phyloP scores from a whole-genome alignment of 2,888 invertebrate species.

The Lampropteryx suffumata region DNA sequence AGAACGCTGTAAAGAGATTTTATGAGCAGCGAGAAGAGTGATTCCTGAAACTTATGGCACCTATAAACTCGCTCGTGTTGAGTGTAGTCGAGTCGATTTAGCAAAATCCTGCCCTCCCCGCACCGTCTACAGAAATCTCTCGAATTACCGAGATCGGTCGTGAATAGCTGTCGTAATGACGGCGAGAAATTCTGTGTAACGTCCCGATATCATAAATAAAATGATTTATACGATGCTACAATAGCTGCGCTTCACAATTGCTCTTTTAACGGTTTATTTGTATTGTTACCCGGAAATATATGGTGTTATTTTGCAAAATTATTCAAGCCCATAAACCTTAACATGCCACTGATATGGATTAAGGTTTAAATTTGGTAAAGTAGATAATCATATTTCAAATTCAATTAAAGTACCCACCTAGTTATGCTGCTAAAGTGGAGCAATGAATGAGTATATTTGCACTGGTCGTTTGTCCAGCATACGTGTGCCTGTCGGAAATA shows the following conservation, averaged over 20 bases:
- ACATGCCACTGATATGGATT: constrained; percentile 15
- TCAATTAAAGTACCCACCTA: not conserved
- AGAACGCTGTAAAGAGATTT: constrained; percentile 62
- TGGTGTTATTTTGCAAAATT: constrained; percentile 23
- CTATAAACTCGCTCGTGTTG: constrained; percentile 70
- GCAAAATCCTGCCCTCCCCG: constrained; percentile 59
- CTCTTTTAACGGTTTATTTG: constrained; percentile 28
- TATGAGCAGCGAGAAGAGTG: constrained; percentile 65
- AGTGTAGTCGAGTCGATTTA: constrained; percentile 62
- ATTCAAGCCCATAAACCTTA: constrained; percentile 21
- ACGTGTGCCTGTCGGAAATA: too few relatives aligned
- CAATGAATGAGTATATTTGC: too few relatives aligned
- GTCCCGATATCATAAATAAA: constrained; percentile 57
- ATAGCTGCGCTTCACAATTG: constrained; percentile 38
- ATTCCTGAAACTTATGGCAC: constrained; percentile 71
- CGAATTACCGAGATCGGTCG: constrained; percentile 70
- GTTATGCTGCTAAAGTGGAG: not conserved
- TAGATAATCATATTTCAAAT: not conserved
- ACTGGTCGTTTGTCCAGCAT: too few relatives aligned
- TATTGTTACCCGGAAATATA: constrained; percentile 27
- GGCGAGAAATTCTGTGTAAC: constrained; percentile 55
- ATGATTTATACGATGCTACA: constrained; percentile 52
- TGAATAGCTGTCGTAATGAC: constrained; percentile 68
- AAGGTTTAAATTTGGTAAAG: constrained; percentile 5
- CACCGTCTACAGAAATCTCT: constrained; percentile 60